Base-by-base conservation (phyloP, 2,113 vertebrate genomes). In the Oriolus oriolus region DNA sequence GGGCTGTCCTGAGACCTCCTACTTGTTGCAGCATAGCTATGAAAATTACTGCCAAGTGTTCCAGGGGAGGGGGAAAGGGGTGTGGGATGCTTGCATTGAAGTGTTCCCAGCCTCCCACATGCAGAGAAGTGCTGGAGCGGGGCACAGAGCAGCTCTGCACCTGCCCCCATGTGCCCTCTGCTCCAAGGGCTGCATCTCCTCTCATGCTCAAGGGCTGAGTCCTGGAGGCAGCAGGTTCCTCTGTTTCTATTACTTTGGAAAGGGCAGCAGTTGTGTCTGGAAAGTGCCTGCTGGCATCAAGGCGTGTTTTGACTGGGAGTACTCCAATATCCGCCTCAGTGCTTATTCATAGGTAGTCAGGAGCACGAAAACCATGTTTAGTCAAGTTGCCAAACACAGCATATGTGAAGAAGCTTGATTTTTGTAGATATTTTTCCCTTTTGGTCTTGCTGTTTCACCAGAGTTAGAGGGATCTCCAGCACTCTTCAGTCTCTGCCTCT, bases 121-220 rank as follows among this genome's bases (percentile, higher is more conserved):
- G 7, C 16, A 20, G 74, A 37, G 33, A 18, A 6, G 30, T 16
- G 37, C 13, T 74, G 53, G 12, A 42, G 24, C 0, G 2, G 27
- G 52, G 30, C 4, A 2, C 2, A 4, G 49, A 64, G 53, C 19
- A 68, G 53, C 31, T 80, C 41, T 69, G 42, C 23, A 45, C 33
- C 74, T 75, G 52, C 6, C 65, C 1, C 3, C 3, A 0, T 0
- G 1, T 17, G 31, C 6, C 0, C 47, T 30, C 41, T 59, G 17
- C 45, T 59, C n/a, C 1, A 14, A 21, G 53, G 56, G 33, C 54
- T 39, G 57, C 1, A 2, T 7, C 45, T 56, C 15, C 11, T 2
- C 28, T 20, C 50, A 0, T 5, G n/a, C 18, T 5, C 21, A 54
- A 33, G 42, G 23, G 16, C 42, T 6, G 60, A 31, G 27, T 8